Evolutionary conservation across 2,113 vertebrate species (phyloP), one percentile per base, ranked within the genome.

Genomic region (Pleuronectes platessa): DNA sequence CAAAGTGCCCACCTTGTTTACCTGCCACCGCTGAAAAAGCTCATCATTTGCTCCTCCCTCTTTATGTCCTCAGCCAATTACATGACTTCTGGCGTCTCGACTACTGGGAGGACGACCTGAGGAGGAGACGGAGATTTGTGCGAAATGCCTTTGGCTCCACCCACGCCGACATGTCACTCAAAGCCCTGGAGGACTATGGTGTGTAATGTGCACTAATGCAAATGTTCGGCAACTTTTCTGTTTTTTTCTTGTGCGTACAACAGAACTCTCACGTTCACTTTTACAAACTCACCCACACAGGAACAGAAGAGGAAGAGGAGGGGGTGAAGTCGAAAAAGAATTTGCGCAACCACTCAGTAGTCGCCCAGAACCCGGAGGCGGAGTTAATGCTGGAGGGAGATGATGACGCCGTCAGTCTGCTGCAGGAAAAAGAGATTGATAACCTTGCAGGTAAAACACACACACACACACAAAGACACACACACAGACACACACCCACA

Each of bases 1-100:
- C 20, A 60, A 62, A 70, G 42, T 49, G n/a, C 21, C n/a, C 21
- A 45, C 20, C 2, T 26, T 61, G 0, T 42, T 62, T 4, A 3
- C 26, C 4, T 40, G 2, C 5, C 14, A 6, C 6, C 9, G 3
- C n/a, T 65, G 0, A 20, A 40, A 45, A 63, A n/a, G 51, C 8
- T 17, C 7, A 53, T 59, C 11, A 7, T 37, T 18, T 42, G 49
- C 62, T 12, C 31, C 31, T 31, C 31, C 31, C 31, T 31, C 58
- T 23, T 18, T 27, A 47, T 62, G 0, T 65, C 58, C 67, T 2
- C 86, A 99, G 98, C 90, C 97, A 98, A 89, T 89, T 97, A 72
- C 96, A 98, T 56, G 98, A 99, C 90, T 99, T 98, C 93, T 99
- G 98, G 98, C 97, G 98, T 65, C 92, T 99, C 86, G 98, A 99